A percentile compares a stretch with the other conserved stretches of the same genome.
These are phyloP conservation scores for Panagrolaimus sp. DNA, from an alignment of 1,140 invertebrate genomes.

Conservation along the genomic window DNA sequence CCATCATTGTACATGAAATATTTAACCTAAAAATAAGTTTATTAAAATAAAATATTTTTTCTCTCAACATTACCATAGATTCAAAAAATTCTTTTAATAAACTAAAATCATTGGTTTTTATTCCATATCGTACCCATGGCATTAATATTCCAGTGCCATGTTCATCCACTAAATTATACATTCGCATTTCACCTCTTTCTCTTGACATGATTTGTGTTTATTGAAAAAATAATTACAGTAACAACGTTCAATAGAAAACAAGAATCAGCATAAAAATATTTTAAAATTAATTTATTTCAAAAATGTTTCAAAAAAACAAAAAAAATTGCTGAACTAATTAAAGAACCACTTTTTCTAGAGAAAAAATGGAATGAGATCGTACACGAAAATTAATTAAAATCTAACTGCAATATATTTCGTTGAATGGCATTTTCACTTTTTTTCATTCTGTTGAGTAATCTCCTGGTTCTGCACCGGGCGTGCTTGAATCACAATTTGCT, in stretches of 20 bases:
- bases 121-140: conserved; percentile 2
- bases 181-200: background rate
- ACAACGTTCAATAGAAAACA: too few relatives aligned
- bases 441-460: background rate
- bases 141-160: background rate
- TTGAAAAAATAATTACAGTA: too few relatives aligned
- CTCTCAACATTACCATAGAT: background rate
- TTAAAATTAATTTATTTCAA: background rate
- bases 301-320: background rate
- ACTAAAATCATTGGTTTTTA: conserved; percentile 10
- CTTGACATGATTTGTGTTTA: too few relatives aligned
- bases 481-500: conserved; percentile 46
- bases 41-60: background rate
- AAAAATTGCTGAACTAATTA: background rate
- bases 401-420: conserved; percentile 2
- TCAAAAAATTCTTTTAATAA: conserved; percentile 1
- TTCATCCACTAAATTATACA: conserved; percentile 10
- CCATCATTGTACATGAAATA: conserved; percentile 15
- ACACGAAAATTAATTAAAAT: conserved; percentile 7
- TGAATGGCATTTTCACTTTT: too few relatives aligned
- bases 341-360: background rate
- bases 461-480: conserved; percentile 14
- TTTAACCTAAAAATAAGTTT: background rate
- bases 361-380: background rate
- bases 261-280: too few relatives aligned